Evolutionary conservation across 2,888 invertebrate species (phyloP).

Genomic region (Trichacis sp.): DNA sequence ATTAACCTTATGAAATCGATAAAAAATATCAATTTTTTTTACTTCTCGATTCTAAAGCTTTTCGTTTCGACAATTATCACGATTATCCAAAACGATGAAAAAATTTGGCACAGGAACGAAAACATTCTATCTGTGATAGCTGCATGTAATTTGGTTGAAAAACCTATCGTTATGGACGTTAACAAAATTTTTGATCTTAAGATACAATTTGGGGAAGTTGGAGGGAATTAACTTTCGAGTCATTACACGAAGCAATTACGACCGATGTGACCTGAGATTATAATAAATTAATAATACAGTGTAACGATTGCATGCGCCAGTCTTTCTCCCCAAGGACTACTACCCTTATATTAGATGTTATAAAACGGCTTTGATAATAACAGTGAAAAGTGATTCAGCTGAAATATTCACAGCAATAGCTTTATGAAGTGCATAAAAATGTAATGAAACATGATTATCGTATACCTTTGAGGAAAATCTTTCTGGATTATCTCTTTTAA

Average conservation of each 20-base stretch:
- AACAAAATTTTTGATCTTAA: not conserved
- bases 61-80: too few species aligned
- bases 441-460: not conserved
- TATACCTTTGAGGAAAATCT: not conserved
- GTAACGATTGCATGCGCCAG: slow-evolving; percentile 7
- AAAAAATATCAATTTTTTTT: too few species aligned
- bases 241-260: not conserved
- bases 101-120: too few species aligned
- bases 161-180: not conserved
- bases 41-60: too few species aligned
- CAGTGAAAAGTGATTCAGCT: not conserved
- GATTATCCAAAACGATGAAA: too few species aligned
- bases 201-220: slow-evolving; percentile 2
- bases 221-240: not conserved
- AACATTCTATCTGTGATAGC: too few species aligned
- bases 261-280: slow-evolving; percentile 9
- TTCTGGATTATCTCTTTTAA: not conserved
- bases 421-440: not conserved
- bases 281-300: slow-evolving; percentile 9
- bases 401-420: not conserved
- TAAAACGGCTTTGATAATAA: slow-evolving; percentile 1
- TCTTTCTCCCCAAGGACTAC: not conserved
- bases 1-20: too few species aligned
- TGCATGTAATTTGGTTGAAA: not conserved
- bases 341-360: not conserved